These are phyloP conservation scores for Volucella bombylans DNA, from an alignment of 2,888 invertebrate genomes.

Conservation along the genomic window DNA sequence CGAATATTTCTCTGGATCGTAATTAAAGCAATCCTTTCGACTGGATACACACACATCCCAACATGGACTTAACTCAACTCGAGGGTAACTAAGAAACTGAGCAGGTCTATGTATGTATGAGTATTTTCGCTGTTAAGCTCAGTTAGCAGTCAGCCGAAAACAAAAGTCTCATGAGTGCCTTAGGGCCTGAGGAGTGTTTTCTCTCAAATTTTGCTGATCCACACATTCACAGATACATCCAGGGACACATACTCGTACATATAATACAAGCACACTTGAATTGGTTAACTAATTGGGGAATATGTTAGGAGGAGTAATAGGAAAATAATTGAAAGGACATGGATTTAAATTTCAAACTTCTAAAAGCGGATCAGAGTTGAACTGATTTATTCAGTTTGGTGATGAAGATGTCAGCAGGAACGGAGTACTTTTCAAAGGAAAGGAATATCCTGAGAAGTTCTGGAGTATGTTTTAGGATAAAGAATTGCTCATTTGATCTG, in stretches of 20 bases:
- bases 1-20: slow-evolving; percentile 63
- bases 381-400: not conserved
- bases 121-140: slow-evolving; percentile 34
- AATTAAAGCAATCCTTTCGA: slow-evolving; percentile 66
- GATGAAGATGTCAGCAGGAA: not conserved
- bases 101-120: slow-evolving; percentile 36
- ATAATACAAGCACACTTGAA: slow-evolving; percentile 21
- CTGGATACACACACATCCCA: slow-evolving; percentile 20
- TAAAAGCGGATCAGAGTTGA: slow-evolving; percentile 33
- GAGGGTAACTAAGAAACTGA: slow-evolving; percentile 63
- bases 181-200: slow-evolving; percentile 52
- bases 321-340: slow-evolving; percentile 72
- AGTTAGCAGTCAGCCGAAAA: slow-evolving; percentile 32
- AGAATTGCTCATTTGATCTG: not conserved
- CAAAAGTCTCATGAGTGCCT: slow-evolving; percentile 53
- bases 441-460: too few species aligned
- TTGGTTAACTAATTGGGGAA: slow-evolving; percentile 59
- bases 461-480: not conserved
- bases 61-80: slow-evolving; percentile 19
- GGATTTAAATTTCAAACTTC: slow-evolving; percentile 62
- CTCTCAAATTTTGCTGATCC: slow-evolving; percentile 39
- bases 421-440: too few species aligned
- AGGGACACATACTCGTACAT: not conserved
- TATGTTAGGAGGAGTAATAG: slow-evolving; percentile 65
- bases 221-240: not conserved